Conservation (phyloP, 2,888 invertebrate genomes). For the Fabriciana adippe region DNA sequence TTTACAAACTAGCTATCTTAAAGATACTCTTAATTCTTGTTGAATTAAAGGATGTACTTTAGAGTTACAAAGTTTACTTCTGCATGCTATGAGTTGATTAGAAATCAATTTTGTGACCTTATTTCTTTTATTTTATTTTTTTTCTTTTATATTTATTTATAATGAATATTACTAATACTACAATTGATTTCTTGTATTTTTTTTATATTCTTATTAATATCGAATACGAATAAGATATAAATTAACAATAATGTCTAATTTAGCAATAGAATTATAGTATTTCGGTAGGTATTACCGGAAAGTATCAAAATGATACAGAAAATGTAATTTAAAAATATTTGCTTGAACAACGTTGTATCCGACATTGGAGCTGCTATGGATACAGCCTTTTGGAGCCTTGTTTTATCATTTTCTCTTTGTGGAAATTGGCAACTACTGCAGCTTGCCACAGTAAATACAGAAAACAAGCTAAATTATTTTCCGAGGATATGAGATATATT, state of each 20-base stretch:
- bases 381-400: constrained; percentile 4
- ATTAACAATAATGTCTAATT: too few relatives aligned
- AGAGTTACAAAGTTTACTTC: too few relatives aligned
- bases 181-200: too few relatives aligned
- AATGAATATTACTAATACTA: too few relatives aligned
- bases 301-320: not conserved
- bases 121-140: too few relatives aligned
- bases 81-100: too few relatives aligned
- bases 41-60: not conserved
- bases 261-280: too few relatives aligned
- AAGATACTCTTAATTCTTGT: constrained; percentile 7
- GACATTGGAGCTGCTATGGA: constrained; percentile 12
- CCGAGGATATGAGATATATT: constrained; percentile 15
- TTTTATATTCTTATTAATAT: too few relatives aligned
- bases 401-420: constrained; percentile 21
- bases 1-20: not conserved
- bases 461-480: constrained; percentile 20
- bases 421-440: constrained; percentile 30
- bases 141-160: too few relatives aligned
- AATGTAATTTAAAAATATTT: constrained; percentile 13
- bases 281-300: too few relatives aligned
- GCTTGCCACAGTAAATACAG: constrained; percentile 22
- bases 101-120: too few relatives aligned
- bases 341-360: constrained; percentile 7
- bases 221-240: too few relatives aligned